Conservation (phyloP, 2,113 vertebrate species). For the Actinemys pallida region DNA sequence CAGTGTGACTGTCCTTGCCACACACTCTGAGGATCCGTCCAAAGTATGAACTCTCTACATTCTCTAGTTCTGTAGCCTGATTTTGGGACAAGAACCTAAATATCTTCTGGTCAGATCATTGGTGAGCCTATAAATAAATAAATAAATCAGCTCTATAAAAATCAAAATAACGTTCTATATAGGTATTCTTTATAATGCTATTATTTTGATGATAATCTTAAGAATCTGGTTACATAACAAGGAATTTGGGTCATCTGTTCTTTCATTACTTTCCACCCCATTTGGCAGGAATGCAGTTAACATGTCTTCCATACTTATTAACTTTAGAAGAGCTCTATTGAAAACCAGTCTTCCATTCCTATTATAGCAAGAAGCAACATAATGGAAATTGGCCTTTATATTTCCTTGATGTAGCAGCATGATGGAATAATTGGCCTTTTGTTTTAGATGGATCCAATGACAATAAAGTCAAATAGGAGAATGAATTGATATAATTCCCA, state of each 20-base stretch:
- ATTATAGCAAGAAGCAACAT: neutral
- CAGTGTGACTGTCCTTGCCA: no score
- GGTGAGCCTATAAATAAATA: no score
- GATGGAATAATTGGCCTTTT: neutral
- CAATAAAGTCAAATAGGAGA: neutral
- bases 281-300: neutral
- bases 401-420: neutral
- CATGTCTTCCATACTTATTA: neutral
- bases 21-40: no score
- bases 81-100: no score
- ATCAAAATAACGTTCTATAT: neutral
- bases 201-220: neutral
- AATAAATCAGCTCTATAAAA: neutral
- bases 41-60: no score
- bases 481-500: neutral
- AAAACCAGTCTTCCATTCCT: neutral
- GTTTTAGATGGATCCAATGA: neutral
- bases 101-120: no score
- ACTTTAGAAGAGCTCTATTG: neutral
- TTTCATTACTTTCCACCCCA: neutral
- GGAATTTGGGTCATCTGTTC: rapidly evolving
- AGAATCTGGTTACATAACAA: neutral
- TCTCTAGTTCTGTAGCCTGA: no score
- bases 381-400: neutral
- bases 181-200: neutral